phyloP scores from a whole-genome alignment of 2,888 invertebrate species.

The Phlogophora meticulosa region DNA sequence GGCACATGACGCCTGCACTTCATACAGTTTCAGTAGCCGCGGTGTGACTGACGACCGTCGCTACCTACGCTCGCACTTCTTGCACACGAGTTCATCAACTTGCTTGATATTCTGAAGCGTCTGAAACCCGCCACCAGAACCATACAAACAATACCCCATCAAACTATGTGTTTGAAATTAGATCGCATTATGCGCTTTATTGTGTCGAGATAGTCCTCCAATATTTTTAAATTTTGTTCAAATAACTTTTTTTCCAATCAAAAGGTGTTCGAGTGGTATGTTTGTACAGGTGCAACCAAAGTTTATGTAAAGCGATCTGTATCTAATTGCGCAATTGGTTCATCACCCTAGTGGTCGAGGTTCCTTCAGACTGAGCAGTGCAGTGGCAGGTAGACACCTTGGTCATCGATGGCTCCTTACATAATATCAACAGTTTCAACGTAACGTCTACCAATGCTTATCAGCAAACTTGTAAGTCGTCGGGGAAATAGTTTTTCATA shows the following conservation, averaged over 20 bases:
- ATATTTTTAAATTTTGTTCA: slow-evolving; percentile 20
- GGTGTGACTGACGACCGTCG: slow-evolving; percentile 51
- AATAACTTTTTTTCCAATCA: slow-evolving; percentile 51
- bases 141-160: not conserved
- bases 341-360: slow-evolving; percentile 61
- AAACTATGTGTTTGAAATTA: slow-evolving; percentile 26
- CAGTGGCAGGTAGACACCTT: slow-evolving; percentile 21
- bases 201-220: slow-evolving; percentile 9
- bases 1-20: slow-evolving; percentile 80
- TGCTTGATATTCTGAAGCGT: slow-evolving; percentile 9
- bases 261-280: slow-evolving; percentile 65
- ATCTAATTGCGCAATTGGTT: slow-evolving; percentile 72
- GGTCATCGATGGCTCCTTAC: slow-evolving; percentile 4
- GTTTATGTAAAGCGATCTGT: slow-evolving; percentile 61
- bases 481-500: slow-evolving; percentile 36
- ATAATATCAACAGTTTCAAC: slow-evolving; percentile 40
- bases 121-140: not conserved
- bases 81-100: slow-evolving; percentile 32
- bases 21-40: slow-evolving; percentile 79
- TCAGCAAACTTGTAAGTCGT: slow-evolving; percentile 24
- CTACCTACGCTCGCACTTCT: slow-evolving; percentile 15
- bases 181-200: not conserved
- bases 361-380: slow-evolving; percentile 25
- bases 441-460: slow-evolving; percentile 50
- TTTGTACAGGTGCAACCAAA: slow-evolving; percentile 79